Percentiles rank a stretch among this genome's conserved stretches.
These are phyloP conservation scores for Temnothorax nylanderi DNA, from an alignment of 1,140 invertebrate species.

Conservation along the genomic window DNA sequence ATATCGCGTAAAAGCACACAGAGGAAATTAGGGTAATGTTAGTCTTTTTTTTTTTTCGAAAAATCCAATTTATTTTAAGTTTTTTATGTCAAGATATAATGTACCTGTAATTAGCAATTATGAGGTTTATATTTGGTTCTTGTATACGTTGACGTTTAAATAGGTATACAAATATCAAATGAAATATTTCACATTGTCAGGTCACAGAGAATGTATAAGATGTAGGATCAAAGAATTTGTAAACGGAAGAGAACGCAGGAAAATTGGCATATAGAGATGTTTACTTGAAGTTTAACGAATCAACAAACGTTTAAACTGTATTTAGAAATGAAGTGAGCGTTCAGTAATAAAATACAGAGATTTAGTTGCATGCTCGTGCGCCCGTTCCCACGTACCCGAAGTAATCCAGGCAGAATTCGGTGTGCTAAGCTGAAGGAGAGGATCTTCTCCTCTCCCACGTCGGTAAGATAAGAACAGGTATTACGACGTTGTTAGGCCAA, in stretches of 20 bases:
- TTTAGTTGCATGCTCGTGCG: constrained; percentile 16
- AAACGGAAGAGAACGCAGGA: background rate
- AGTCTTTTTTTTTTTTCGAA: background rate
- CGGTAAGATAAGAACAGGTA: constrained; percentile 26
- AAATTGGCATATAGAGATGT: background rate
- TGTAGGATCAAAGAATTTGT: background rate
- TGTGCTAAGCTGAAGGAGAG: constrained; percentile 8
- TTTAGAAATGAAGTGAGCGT: constrained; percentile 21
- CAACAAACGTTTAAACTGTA: constrained; percentile 5
- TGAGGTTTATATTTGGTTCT: background rate
- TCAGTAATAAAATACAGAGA: constrained; percentile 32
- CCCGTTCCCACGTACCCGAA: constrained; percentile 5
- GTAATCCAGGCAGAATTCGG: constrained; percentile 47
- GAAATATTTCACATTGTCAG: background rate
- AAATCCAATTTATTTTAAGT: background rate
- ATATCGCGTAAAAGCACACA: background rate
- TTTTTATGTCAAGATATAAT: background rate
- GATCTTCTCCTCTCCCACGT: constrained; percentile 9
- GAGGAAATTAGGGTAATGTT: background rate
- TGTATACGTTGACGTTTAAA: background rate
- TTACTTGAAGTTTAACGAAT: constrained; percentile 6
- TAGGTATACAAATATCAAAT: background rate
- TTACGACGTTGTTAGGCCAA: constrained; percentile 44
- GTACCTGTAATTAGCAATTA: background rate
- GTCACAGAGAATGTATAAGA: background rate